A percentile compares a stretch with the other conserved stretches of the same genome.
Evolutionary conservation across 1,140 invertebrate genomes (phyloP).

Genomic region (Heliconius congener): DNA sequence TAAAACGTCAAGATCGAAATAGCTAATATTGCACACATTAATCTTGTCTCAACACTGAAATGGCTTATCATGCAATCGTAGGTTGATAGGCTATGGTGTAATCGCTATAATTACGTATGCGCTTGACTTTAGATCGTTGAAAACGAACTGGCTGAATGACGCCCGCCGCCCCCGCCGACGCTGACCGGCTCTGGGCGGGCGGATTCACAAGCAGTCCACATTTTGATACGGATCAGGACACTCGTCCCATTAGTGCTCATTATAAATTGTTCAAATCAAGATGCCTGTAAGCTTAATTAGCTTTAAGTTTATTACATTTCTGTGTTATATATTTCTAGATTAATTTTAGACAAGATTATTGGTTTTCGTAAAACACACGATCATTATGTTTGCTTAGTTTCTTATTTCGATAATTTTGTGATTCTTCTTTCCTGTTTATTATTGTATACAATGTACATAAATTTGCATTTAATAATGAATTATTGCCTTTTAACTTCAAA

Average conservation of each 20-base stretch:
- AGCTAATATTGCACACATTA: not conserved
- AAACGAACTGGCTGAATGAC: constrained; percentile 48
- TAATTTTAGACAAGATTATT: not conserved
- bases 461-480: not conserved
- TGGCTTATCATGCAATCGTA: constrained; percentile 16
- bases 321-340: too few relatives aligned
- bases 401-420: not conserved
- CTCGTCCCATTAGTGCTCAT: constrained; percentile 51
- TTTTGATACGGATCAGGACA: constrained; percentile 61
- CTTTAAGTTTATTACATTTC: constrained; percentile 13
- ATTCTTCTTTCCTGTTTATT: constrained; percentile 12
- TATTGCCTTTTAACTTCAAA: constrained; percentile 34
- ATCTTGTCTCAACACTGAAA: not conserved
- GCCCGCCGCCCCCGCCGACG: constrained; percentile 58
- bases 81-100: constrained; percentile 46
- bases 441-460: constrained; percentile 3
- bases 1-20: not conserved
- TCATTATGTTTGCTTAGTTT: constrained; percentile 1
- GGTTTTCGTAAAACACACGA: not conserved
- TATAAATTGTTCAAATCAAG: constrained; percentile 51
- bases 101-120: constrained; percentile 51
- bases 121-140: constrained; percentile 37
- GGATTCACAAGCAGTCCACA: constrained; percentile 57
- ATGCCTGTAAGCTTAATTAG: constrained; percentile 65
- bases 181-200: constrained; percentile 58